Conservation (phyloP, 2,113 vertebrate genomes). For the Myodes glareolus region DNA sequence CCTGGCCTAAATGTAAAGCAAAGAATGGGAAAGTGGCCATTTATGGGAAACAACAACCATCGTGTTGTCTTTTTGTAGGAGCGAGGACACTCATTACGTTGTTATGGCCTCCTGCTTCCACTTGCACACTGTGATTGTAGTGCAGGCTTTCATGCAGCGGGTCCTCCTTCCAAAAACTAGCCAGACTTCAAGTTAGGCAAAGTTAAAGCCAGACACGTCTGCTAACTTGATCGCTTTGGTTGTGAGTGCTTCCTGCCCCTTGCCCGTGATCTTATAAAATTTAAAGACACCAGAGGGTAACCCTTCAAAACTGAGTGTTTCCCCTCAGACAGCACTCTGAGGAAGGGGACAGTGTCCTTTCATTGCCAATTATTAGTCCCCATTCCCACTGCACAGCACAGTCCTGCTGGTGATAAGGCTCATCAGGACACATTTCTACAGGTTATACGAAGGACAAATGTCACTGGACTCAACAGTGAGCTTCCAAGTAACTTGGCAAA, state of each 20-base stretch:
- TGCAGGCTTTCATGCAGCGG: not conserved
- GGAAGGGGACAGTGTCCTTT: not conserved
- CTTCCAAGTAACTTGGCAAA: not conserved
- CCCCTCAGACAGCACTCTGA: not conserved
- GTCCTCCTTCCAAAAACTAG: not conserved
- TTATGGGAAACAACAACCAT: not conserved
- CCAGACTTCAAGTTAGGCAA: not conserved
- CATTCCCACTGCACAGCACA: not conserved
- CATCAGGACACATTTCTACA: not conserved
- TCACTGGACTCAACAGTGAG: not conserved
- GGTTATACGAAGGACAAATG: not conserved
- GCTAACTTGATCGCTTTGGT: not conserved
- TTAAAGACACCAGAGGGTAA: not conserved
- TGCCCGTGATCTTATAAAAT: not conserved
- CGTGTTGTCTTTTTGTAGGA: not conserved
- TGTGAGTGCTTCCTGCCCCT: too few relatives aligned
- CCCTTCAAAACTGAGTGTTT: not conserved
- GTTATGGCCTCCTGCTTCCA: not conserved
- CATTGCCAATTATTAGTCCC: not conserved
- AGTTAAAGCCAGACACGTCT: not conserved
- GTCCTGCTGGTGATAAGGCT: not conserved
- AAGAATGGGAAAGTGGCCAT: not conserved
- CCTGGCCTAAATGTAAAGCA: not conserved
- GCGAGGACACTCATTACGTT: not conserved
- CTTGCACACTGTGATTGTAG: too few relatives aligned